These are phyloP conservation scores for Nasonia longicornis DNA, from an alignment of 1,140 invertebrate genomes.

Conservation along the genomic window DNA sequence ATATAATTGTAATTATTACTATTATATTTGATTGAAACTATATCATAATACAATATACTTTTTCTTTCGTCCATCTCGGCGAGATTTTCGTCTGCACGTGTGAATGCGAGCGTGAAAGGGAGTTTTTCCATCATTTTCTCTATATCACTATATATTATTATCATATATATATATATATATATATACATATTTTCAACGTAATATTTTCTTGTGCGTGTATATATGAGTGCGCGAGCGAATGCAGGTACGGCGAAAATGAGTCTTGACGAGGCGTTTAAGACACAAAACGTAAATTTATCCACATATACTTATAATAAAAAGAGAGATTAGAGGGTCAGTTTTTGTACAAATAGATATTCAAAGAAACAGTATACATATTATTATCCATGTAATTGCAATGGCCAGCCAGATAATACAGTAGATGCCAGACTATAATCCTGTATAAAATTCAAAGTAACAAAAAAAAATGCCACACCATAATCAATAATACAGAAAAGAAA, in stretches of 20 bases:
- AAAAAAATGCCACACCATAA: slow-evolving; percentile 19
- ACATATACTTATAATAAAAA: slow-evolving; percentile 27
- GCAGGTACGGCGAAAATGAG: slow-evolving; percentile 33
- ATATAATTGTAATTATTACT: slow-evolving; percentile 15
- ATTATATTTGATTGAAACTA: slow-evolving; percentile 50
- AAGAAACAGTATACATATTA: slow-evolving; percentile 3
- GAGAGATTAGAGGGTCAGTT: slow-evolving; percentile 45
- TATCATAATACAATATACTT: slow-evolving; percentile 58
- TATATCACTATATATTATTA: slow-evolving; percentile 4
- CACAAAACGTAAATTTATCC: slow-evolving; percentile 4
- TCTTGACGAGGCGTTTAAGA: slow-evolving; percentile 33
- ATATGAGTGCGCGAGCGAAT: slow-evolving; percentile 24
- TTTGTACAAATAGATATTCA: slow-evolving; percentile 15
- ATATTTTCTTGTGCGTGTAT: background rate
- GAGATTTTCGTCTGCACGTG: slow-evolving; percentile 55
- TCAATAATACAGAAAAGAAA: background rate
- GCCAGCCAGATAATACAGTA: slow-evolving; percentile 36
- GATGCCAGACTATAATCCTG: slow-evolving; percentile 28
- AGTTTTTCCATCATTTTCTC: slow-evolving; percentile 30
- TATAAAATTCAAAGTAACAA: slow-evolving; percentile 25
- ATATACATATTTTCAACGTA: background rate
- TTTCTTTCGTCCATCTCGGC: slow-evolving; percentile 50
- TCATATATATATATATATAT: slow-evolving; percentile 1
- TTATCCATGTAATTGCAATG: slow-evolving; percentile 27
- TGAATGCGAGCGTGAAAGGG: slow-evolving; percentile 48